Conservation (phyloP, 2,888 invertebrate genomes). For the Sturmia bella region DNA sequence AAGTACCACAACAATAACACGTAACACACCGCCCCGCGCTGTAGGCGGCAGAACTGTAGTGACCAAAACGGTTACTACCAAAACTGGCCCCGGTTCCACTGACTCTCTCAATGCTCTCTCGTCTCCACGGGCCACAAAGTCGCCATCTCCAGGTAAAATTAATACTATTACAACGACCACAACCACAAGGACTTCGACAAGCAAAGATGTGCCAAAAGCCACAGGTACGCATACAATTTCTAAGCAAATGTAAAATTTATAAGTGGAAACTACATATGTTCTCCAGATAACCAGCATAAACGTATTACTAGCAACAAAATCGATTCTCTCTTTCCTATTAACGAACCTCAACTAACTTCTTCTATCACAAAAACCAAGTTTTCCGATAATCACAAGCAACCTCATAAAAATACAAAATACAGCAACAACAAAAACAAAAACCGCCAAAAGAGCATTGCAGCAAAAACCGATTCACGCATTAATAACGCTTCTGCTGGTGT, state of each 20-base stretch:
- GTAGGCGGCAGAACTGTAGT: conserved; percentile 73
- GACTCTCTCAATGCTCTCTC: conserved; percentile 76
- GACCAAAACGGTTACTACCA: conserved; percentile 75
- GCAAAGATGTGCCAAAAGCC: conserved; percentile 73
- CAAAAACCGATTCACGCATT: conserved; percentile 72
- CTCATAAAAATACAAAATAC: conserved; percentile 36
- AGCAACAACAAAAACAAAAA: conserved; percentile 14
- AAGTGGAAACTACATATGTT: conserved; percentile 77
- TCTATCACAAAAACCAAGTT: conserved; percentile 77
- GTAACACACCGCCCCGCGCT: conserved; percentile 75
- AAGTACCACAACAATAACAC: conserved; percentile 79
- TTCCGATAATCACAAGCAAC: conserved; percentile 67
- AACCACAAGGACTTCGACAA: conserved; percentile 70
- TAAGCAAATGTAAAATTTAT: conserved; percentile 68
- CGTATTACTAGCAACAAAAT: conserved; percentile 71
- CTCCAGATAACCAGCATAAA: conserved; percentile 79
- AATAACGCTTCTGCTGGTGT: conserved; percentile 30
- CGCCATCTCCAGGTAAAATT: conserved; percentile 73
- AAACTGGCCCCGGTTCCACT: conserved; percentile 74
- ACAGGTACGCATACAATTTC: conserved; percentile 78
- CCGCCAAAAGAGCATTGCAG: conserved; percentile 39
- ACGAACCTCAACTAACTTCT: conserved; percentile 73
- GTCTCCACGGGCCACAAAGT: conserved; percentile 74
- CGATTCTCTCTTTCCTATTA: conserved; percentile 77
- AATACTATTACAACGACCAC: conserved; percentile 70